Evolutionary conservation across 2,888 invertebrate genomes (phyloP).

Genomic region (Esperia sulphurella): DNA sequence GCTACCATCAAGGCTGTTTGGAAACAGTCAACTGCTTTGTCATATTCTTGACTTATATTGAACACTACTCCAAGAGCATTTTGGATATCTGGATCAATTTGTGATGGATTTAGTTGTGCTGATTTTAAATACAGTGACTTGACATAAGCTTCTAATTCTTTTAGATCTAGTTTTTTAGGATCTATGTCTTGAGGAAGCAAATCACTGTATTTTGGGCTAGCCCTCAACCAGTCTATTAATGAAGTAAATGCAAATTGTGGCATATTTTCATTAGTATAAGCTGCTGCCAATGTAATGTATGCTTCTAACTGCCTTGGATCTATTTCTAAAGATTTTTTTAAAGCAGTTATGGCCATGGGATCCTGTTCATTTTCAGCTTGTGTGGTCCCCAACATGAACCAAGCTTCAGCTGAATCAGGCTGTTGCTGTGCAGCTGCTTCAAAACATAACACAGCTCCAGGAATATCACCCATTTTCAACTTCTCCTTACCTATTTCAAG

Average conservation of each 20-base stretch:
- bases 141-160: slow-evolving; percentile 79
- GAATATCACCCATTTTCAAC: slow-evolving; percentile 92
- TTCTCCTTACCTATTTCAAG: slow-evolving; percentile 92
- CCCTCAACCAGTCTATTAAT: slow-evolving; percentile 87
- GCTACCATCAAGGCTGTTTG: slow-evolving; percentile 91
- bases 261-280: slow-evolving; percentile 97
- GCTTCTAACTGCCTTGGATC: slow-evolving; percentile 90
- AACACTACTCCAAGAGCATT: slow-evolving; percentile 97
- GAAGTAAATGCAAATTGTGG: slow-evolving; percentile 93
- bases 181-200: slow-evolving; percentile 80
- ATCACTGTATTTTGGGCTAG: slow-evolving; percentile 90
- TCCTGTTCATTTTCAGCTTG: slow-evolving; percentile 99
- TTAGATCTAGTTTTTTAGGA: slow-evolving; percentile 57
- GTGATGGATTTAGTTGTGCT: slow-evolving; percentile 85
- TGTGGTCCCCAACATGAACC: slow-evolving; percentile 93
- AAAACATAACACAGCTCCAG: slow-evolving; percentile 96
- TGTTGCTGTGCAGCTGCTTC: slow-evolving; percentile 95
- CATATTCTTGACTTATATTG: slow-evolving; percentile 95
- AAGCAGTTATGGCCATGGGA: slow-evolving; percentile 93
- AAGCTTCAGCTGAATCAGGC: slow-evolving; percentile 88
- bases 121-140: slow-evolving; percentile 88
- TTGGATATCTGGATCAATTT: slow-evolving; percentile 94
- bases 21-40: slow-evolving; percentile 98
- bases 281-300: slow-evolving; percentile 94
- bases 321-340: slow-evolving; percentile 90